These are phyloP conservation scores for Fabriciana adippe DNA, from an alignment of 2,888 invertebrate species.

Conservation along the genomic window DNA sequence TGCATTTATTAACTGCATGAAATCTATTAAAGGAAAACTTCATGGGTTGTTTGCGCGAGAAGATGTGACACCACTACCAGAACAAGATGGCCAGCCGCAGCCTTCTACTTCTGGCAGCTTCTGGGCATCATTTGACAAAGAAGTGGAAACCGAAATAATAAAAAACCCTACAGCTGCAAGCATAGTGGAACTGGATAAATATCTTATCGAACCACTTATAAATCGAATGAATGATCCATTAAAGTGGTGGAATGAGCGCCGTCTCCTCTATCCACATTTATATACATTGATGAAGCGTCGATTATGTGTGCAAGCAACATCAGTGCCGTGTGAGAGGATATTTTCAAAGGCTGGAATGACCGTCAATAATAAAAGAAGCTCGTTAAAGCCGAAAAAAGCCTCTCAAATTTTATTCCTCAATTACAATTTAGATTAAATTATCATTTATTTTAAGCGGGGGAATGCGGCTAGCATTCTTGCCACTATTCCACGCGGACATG, in stretches of 20 bases:
- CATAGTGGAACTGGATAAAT: constrained; percentile 38
- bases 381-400: no score
- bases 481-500: no score
- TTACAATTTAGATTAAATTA: no score
- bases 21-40: not conserved
- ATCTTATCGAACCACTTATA: constrained; percentile 37
- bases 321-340: constrained; percentile 31
- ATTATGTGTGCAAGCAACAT: constrained; percentile 28
- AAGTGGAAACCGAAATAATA: constrained; percentile 29
- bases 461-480: no score
- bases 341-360: constrained; percentile 29
- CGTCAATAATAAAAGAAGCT: no score
- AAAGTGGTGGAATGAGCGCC: constrained; percentile 40
- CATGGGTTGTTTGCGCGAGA: not conserved
- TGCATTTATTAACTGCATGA: constrained; percentile 22
- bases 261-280: not conserved
- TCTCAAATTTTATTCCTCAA: no score
- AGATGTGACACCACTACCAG: not conserved
- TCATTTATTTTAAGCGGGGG: no score
- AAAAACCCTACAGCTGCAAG: constrained; percentile 35
- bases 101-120: constrained; percentile 15
- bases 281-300: not conserved
- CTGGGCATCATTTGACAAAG: constrained; percentile 35
- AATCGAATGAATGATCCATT: constrained; percentile 36
- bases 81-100: not conserved